Evolutionary conservation across 2,888 invertebrate genomes (phyloP).

Genomic region (Caenorhabditis virilis): DNA sequence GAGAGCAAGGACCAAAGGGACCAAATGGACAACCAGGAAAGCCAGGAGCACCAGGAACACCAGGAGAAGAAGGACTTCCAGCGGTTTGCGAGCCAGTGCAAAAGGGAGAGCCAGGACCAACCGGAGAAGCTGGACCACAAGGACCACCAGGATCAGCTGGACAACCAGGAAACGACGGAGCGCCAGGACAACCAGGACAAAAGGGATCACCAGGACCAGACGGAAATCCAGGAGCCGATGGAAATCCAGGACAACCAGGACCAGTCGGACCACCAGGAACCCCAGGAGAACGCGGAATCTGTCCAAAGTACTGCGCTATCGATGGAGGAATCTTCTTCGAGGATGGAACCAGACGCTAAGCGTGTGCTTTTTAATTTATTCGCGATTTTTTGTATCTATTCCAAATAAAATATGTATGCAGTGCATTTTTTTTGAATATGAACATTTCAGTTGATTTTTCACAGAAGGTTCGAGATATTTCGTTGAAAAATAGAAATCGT

Average conservation of each 20-base stretch:
- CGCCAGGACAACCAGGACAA: conserved; percentile 43
- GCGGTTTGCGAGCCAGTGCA: conserved; percentile 49
- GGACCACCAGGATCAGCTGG: conserved; percentile 56
- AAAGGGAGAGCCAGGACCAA: conserved; percentile 52
- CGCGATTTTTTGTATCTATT: neutral
- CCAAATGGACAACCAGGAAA: conserved; percentile 55
- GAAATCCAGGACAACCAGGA: conserved; percentile 47
- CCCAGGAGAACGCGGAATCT: conserved; percentile 52
- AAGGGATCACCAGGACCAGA: conserved; percentile 50
- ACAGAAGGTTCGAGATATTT: too few species aligned
- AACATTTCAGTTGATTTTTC: too few species aligned
- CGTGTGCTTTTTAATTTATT: neutral
- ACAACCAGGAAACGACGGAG: conserved; percentile 49
- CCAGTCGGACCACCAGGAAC: conserved; percentile 46
- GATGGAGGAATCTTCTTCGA: conserved; percentile 55
- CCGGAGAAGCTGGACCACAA: conserved; percentile 56
- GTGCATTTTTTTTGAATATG: too few species aligned
- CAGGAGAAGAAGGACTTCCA: conserved; percentile 47
- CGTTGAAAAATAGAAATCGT: too few species aligned
- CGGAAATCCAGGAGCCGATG: conserved; percentile 47
- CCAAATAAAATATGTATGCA: too few species aligned
- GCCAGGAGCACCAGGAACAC: conserved; percentile 53
- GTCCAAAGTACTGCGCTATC: conserved; percentile 48
- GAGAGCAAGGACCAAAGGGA: conserved; percentile 57
- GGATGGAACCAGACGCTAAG: conserved; percentile 43